Conservation (phyloP, 1,140 invertebrate species). For the Dufourea novaeangliae region DNA sequence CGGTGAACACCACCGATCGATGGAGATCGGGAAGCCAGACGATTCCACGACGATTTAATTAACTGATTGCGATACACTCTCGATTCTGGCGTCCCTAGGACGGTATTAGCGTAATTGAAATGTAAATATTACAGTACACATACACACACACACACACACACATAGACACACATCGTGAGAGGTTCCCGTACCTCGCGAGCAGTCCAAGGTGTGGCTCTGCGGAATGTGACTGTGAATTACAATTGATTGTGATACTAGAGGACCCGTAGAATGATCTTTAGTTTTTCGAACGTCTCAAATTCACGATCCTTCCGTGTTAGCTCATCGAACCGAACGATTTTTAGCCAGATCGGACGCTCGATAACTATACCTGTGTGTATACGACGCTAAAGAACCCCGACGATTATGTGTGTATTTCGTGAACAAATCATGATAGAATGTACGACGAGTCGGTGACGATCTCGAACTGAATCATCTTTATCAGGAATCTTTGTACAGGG, state of each 20-base stretch:
- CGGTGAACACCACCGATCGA: background rate
- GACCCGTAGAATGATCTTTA: background rate
- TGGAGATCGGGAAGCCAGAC: background rate
- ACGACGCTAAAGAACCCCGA: background rate
- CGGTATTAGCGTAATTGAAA: constrained; percentile 39
- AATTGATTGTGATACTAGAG: constrained; percentile 36
- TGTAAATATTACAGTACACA: constrained; percentile 36
- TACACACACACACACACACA: too few relatives aligned
- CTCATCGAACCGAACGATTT: background rate
- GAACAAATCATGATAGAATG: background rate
- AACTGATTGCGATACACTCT: background rate
- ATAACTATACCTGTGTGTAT: background rate
- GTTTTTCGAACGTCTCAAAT: background rate
- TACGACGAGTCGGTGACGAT: background rate
- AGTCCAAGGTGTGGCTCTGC: constrained; percentile 30
- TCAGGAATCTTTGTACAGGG: too few relatives aligned
- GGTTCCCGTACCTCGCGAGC: background rate
- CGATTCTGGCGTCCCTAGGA: background rate
- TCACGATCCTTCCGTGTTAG: background rate
- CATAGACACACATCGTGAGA: too few relatives aligned
- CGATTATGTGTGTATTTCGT: background rate
- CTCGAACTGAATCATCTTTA: background rate
- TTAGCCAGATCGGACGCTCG: background rate
- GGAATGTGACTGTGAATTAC: constrained; percentile 37
- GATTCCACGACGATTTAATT: background rate